These are phyloP conservation scores for Aphelenchoides bicaudatus DNA, from an alignment of 2,888 invertebrate species.

Conservation along the genomic window DNA sequence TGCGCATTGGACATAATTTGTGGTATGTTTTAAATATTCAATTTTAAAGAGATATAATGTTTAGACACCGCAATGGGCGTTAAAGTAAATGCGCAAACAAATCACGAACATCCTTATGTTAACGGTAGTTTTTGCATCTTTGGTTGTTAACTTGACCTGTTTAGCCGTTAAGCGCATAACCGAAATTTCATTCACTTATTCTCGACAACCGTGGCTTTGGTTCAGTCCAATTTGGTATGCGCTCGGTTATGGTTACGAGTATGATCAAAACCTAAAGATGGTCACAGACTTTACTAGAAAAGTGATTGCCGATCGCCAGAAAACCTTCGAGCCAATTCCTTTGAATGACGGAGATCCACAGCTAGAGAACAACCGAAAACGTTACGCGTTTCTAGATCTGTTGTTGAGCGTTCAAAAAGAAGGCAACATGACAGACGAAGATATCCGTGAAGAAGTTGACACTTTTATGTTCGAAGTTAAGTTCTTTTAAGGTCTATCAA, in stretches of 20 bases:
- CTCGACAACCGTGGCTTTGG: conserved; percentile 66
- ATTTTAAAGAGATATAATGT: conserved; percentile 14
- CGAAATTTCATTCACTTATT: conserved; percentile 41
- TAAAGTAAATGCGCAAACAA: conserved; percentile 41
- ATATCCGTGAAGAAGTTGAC: conserved; percentile 65
- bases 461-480: conserved; percentile 64
- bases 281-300: conserved; percentile 47
- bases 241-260: conserved; percentile 62
- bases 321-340: conserved; percentile 4
- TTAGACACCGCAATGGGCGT: conserved; percentile 50
- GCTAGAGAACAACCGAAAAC: neutral
- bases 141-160: too few species aligned
- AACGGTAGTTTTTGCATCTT: too few species aligned
- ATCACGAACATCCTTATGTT: conserved; percentile 35
- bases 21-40: conserved; percentile 32
- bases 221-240: conserved; percentile 67
- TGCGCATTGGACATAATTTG: conserved; percentile 65
- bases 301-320: conserved; percentile 10
- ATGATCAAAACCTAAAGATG: conserved; percentile 39
- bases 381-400: conserved; percentile 64
- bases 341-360: too few species aligned
- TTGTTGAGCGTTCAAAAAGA: conserved; percentile 61
- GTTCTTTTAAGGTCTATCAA: too few species aligned
- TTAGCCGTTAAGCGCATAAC: conserved; percentile 42
- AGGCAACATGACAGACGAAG: conserved; percentile 60